phyloP scores from a whole-genome alignment of 2,888 invertebrate species.

The Ashinkailepas kermadecensis region DNA sequence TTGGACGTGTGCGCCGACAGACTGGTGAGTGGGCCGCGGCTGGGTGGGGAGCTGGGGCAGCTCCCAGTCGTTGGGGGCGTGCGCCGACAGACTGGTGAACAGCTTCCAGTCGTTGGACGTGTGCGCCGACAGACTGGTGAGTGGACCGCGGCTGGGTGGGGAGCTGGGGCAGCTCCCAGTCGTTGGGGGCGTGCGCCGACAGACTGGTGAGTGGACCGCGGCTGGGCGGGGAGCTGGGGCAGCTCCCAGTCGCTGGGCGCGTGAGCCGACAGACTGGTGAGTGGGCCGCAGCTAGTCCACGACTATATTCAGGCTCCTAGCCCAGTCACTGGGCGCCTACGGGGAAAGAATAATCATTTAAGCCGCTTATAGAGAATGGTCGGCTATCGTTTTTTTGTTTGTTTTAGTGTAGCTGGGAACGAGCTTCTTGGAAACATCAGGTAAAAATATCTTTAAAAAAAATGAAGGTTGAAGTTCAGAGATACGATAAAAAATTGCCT shows the following conservation, averaged over 20 bases:
- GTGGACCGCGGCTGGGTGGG: background rate
- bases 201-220: background rate
- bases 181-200: background rate
- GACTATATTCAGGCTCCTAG: too few species aligned
- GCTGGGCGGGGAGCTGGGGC: too few species aligned
- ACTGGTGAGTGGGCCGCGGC: background rate
- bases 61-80: background rate
- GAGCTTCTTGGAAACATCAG: too few species aligned
- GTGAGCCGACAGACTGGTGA: background rate
- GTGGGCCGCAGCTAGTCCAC: background rate
- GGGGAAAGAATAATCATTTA: background rate
- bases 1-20: background rate
- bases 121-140: background rate
- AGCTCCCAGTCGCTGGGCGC: too few species aligned
- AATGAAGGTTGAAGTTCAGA: too few species aligned
- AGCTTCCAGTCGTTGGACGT: background rate
- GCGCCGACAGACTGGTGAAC: slow-evolving; percentile 15
- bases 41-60: background rate
- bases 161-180: too few species aligned
- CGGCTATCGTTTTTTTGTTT: too few species aligned
- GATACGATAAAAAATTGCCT: too few species aligned
- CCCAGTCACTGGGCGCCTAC: too few species aligned
- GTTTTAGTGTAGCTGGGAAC: too few species aligned
- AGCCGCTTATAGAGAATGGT: too few species aligned
- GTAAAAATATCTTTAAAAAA: too few species aligned